Base-by-base conservation (phyloP, 2,113 vertebrate species). In the Glareola pratincola region DNA sequence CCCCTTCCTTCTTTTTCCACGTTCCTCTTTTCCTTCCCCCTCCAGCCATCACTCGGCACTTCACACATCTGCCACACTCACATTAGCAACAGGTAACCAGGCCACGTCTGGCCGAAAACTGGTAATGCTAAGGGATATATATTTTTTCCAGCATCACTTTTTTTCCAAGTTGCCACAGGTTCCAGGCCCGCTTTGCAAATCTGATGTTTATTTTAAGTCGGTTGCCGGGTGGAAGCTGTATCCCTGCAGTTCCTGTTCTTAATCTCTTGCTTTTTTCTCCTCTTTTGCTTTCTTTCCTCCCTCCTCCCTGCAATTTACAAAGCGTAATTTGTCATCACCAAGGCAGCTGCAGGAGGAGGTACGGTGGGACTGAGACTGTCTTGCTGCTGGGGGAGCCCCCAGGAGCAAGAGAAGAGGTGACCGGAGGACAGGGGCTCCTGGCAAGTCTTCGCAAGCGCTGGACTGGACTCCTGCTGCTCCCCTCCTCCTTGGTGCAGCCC, bases 141-240 rank as follows among this genome's bases (percentile, higher is more conserved):
- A 3, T 29, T 64, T 85, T 68, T 90, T 84, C 92, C 92, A 90
- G 57, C 12, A 4, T 79, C 60, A 51, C 74, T 88, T 80, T 90
- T 79, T 93, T 73, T 19, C 91, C 87, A 77, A 72, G 21, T 56
- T 10, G 5, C 2, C 0, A 45, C 5, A 0, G 66, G 80, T 71
- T 73, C 88, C 93, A 51, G 45, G 85, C 78, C 72, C 1, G 7
- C 79, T 92, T 92, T 51, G 84, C 45, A 20, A 83, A 68, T 85
- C 89, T 90, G 81, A 37, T 97, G 92, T 97, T 98, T 97, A 97
- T 92, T 97, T 92, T 88, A 96, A 95, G 91, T 77, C 51, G 21
- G 87, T 95, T 84, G 60, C 69, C 3, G 63, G 77, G 92, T 95
- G 88, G 94, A 98, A 97, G 90, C 85, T 91, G 67, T 90, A 83